Evolutionary conservation across 1,140 invertebrate genomes (phyloP).

Genomic region (Drosophila insularis): DNA sequence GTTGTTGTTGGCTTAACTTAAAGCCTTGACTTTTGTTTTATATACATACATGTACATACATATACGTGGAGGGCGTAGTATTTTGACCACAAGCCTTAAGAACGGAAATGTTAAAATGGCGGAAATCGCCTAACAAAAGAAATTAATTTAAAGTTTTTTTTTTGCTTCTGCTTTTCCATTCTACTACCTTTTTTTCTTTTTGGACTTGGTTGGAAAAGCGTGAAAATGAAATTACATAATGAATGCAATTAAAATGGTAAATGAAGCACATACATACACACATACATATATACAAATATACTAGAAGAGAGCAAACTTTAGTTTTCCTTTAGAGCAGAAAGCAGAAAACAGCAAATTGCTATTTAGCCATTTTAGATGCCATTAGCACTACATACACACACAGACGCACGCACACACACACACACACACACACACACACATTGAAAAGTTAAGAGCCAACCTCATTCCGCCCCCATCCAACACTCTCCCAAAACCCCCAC

Average conservation of each 20-base stretch:
- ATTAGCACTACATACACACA: slow-evolving; percentile 55
- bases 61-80: not conserved
- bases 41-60: not conserved
- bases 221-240: slow-evolving; percentile 79
- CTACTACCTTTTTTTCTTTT: not conserved
- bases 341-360: slow-evolving; percentile 70
- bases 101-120: slow-evolving; percentile 63
- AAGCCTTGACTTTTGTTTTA: slow-evolving; percentile 37
- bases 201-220: slow-evolving; percentile 40
- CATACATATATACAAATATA: slow-evolving; percentile 17
- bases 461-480: not conserved
- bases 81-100: slow-evolving; percentile 9
- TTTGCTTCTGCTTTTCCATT: not conserved
- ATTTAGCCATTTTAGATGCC: slow-evolving; percentile 79
- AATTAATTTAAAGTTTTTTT: slow-evolving; percentile 77
- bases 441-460: slow-evolving; percentile 19
- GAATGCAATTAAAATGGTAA: slow-evolving; percentile 76
- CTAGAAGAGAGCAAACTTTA: slow-evolving; percentile 44
- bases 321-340: slow-evolving; percentile 45
- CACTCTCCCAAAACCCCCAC: slow-evolving; percentile 18
- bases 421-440: slow-evolving; percentile 6
- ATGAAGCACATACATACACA: slow-evolving; percentile 22
- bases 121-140: slow-evolving; percentile 74
- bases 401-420: slow-evolving; percentile 14
- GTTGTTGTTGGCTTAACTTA: slow-evolving; percentile 29